Conservation (phyloP, 92 coral and sea anemone species). For the Meandrina meandrites region DNA sequence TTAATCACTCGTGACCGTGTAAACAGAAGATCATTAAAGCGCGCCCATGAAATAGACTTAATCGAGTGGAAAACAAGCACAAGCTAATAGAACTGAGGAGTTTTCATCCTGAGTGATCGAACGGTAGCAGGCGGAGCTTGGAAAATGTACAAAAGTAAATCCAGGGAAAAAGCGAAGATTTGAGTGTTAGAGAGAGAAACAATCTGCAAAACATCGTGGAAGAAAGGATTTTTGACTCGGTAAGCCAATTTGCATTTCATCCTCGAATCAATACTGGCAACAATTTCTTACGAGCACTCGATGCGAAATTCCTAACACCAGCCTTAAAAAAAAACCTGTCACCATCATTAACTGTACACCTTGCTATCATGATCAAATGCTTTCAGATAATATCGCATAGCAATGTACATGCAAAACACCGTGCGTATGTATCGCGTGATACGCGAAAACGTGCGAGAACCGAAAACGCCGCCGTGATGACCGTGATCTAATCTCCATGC, state of each 20-base stretch:
- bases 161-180: not conserved
- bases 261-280: not conserved
- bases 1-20: not conserved
- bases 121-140: not conserved
- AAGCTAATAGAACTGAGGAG: not conserved
- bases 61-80: constrained; percentile 8
- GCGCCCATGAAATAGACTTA: not conserved
- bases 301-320: not conserved
- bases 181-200: not conserved
- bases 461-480: not conserved
- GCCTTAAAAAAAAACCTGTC: not conserved
- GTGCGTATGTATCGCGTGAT: not conserved
- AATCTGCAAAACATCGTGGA: not conserved
- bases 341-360: not conserved
- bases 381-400: not conserved
- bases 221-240: constrained; percentile 1
- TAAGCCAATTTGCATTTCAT: not conserved
- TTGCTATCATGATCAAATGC: not conserved
- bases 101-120: not conserved
- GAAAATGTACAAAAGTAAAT: not conserved
- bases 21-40: not conserved
- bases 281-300: not conserved
- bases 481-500: not conserved
- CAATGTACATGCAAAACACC: not conserved
- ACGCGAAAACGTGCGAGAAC: not conserved